These are phyloP conservation scores for Hoplostethus mediterraneus DNA, from an alignment of 2,797 vertebrate species.

Conservation along the genomic window DNA sequence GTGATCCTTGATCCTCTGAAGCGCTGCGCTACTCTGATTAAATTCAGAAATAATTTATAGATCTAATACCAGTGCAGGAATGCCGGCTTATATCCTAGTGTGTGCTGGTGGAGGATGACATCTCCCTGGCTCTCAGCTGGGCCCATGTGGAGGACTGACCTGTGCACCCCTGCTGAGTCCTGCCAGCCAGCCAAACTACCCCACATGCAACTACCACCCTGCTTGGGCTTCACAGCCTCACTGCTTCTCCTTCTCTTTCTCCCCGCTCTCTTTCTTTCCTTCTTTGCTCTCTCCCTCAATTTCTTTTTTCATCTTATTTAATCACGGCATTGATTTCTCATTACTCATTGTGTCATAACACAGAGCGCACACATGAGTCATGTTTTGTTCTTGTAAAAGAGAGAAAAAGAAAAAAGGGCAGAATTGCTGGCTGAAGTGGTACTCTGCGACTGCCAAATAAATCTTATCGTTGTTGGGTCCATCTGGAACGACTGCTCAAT, in stretches of 20 bases:
- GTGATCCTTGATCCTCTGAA: conserved; percentile 17
- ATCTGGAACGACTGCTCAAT: conserved; percentile 51
- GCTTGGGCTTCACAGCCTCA: background rate
- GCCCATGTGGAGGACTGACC: conserved; percentile 56
- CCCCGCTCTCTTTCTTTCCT: conserved; percentile 4
- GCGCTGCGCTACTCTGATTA: conserved; percentile 49
- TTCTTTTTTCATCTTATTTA: conserved; percentile 34
- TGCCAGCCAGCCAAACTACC: conserved; percentile 14
- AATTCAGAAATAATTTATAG: conserved; percentile 58
- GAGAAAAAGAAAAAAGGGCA: conserved; percentile 20
- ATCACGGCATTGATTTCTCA: conserved; percentile 46
- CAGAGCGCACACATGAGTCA: conserved; percentile 27
- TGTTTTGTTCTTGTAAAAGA: conserved; percentile 39
- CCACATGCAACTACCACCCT: conserved; percentile 21
- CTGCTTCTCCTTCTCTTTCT: background rate
- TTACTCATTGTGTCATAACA: conserved; percentile 41
- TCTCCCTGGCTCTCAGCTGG: conserved; percentile 54
- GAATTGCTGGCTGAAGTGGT: conserved; percentile 13
- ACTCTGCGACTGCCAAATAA: conserved; percentile 27
- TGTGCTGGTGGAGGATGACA: conserved; percentile 49
- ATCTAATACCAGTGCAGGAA: conserved; percentile 45
- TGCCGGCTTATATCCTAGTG: conserved; percentile 35
- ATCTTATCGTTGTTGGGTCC: conserved; percentile 20
- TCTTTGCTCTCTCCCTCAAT: conserved; percentile 1
- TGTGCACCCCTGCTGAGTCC: conserved; percentile 44